Evolutionary conservation across 2,888 invertebrate genomes (phyloP).

Genomic region (Branchipolynoe longqiensis): DNA sequence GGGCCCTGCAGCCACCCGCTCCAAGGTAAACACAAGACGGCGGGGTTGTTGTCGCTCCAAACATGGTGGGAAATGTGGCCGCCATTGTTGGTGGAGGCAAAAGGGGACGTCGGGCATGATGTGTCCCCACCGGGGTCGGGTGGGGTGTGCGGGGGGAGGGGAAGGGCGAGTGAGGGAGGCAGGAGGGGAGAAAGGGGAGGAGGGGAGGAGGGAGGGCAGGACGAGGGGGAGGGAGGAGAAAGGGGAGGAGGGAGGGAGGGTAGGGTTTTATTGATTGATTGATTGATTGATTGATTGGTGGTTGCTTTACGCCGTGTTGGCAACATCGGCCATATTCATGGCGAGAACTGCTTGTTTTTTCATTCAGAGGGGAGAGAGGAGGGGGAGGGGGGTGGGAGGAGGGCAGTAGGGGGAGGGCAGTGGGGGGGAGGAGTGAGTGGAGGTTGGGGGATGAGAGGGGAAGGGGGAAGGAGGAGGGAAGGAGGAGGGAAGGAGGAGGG

Average conservation of each 20-base stretch:
- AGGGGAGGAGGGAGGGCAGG: not conserved
- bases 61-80: not conserved
- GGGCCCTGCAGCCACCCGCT: slow-evolving; percentile 15
- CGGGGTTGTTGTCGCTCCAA: slow-evolving; percentile 35
- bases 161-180: not conserved
- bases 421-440: no score
- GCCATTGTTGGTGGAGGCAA: slow-evolving; percentile 9
- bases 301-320: no score
- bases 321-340: no score
- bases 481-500: not conserved
- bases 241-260: not conserved
- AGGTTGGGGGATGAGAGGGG: not conserved
- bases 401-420: not conserved
- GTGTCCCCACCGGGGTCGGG: not conserved
- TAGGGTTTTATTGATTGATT: no score
- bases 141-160: not conserved
- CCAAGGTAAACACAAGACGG: slow-evolving; percentile 32
- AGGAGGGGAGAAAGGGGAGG: no score
- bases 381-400: not conserved
- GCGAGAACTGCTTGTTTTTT: no score
- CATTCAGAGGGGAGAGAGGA: no score
- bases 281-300: no score
- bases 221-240: not conserved
- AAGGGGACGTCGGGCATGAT: not conserved
- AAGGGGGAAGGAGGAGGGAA: not conserved